These are phyloP conservation scores for Drosophila limbata DNA, from an alignment of 2,888 invertebrate genomes.

Conservation along the genomic window DNA sequence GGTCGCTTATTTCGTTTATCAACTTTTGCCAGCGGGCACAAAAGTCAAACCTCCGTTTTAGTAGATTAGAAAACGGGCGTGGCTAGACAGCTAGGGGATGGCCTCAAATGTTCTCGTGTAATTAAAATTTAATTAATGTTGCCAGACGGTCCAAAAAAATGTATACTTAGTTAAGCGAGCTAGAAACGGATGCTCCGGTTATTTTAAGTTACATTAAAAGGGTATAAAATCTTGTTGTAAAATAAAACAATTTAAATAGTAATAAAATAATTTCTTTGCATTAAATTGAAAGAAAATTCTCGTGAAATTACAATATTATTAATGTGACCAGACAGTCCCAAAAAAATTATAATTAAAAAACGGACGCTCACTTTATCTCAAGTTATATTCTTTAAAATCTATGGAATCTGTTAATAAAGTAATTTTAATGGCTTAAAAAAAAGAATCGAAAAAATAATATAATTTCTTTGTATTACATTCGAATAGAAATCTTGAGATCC, in stretches of 20 bases:
- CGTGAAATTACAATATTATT: slow-evolving; percentile 59
- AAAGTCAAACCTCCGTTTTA: slow-evolving; percentile 48
- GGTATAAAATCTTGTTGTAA: no score
- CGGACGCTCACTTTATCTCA: neutral
- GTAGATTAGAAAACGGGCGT: slow-evolving; percentile 45
- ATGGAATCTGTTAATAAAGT: neutral
- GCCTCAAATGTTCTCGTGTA: slow-evolving; percentile 46
- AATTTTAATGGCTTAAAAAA: neutral
- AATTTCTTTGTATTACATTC: no score
- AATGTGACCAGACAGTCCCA: slow-evolving; percentile 17
- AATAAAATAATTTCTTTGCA: no score
- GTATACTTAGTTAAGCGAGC: no score
- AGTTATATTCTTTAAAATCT: neutral
- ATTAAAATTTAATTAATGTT: slow-evolving; percentile 56
- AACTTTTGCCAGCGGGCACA: slow-evolving; percentile 28
- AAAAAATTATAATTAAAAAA: neutral
- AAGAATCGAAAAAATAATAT: neutral
- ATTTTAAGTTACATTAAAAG: neutral
- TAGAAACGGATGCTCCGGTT: neutral
- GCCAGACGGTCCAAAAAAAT: slow-evolving; percentile 6
- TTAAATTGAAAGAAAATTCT: no score
- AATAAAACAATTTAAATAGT: no score
- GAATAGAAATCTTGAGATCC: no score
- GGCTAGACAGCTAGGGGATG: slow-evolving; percentile 4
- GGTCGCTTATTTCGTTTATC: slow-evolving; percentile 54